Evolutionary conservation across 23 tunicate genomes (phyloP), one percentile per base, ranked within the genome.

Genomic region (Styela clava): DNA sequence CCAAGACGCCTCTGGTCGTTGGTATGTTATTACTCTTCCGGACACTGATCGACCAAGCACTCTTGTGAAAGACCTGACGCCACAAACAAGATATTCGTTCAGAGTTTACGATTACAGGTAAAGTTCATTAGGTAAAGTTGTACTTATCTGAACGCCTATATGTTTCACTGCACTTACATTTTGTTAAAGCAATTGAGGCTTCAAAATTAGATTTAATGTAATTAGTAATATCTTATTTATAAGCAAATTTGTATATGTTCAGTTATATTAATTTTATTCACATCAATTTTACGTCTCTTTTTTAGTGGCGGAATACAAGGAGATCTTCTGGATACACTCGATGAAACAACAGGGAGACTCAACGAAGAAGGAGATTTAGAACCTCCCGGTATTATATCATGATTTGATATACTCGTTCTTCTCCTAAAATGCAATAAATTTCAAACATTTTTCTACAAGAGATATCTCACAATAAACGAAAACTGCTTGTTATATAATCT

Each of bases 31-130:
- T 0, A 27, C 31, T 67, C 24, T 27, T 18, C 71, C 31, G 1
- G 71, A 29, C 22, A 27, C 71, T 22, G 71, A 67, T 67, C 71
- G 31, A 16, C 71, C 30, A 16, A 67, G 71, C 22, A 1, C 71
- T 67, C 23, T 67, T 25, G 1, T 67, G 24, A 67, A 29, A 19
- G 71, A 67, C 22, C 71, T 67, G 16, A 25, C 12, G 24, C 71
- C 71, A 18, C 31, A 16, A 0, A 67, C 71, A 27, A 1, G 31
- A 29, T 67, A 67, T 29, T 16, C 22, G 30, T 27, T 67, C 22
- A 67, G 22, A 67, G 71, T 67, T 16, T 67, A 67, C 71, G 56
- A 44, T 44, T 44, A 44, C 56, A 44, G 56, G 56, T 44, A 44
- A 44, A 44, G n/a, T n/a, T n/a, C n/a, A n/a, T n/a, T n/a, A n/a